phyloP scores from a whole-genome alignment of 2,797 vertebrate species.

The Parambassis ranga region DNA sequence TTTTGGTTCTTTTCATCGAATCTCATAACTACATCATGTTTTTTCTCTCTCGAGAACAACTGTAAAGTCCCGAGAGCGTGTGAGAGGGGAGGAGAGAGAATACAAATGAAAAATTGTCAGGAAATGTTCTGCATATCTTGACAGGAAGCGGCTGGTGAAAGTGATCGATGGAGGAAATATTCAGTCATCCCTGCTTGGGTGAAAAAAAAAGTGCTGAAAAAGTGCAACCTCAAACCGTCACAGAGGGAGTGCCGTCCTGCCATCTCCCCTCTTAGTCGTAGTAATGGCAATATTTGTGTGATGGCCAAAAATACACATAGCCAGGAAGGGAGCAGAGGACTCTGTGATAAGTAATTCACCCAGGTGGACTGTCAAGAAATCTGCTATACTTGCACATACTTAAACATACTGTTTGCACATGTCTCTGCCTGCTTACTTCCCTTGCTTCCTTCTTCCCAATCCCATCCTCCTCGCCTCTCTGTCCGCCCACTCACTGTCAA shows the following conservation, averaged over 20 bases:
- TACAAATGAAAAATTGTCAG: background rate
- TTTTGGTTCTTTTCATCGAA: background rate
- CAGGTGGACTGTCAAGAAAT: background rate
- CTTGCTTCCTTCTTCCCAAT: conserved; percentile 14
- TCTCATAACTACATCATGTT: no score
- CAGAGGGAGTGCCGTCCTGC: no score
- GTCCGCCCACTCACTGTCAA: conserved; percentile 30
- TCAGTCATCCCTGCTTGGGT: background rate
- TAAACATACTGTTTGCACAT: background rate
- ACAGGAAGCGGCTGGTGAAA: background rate
- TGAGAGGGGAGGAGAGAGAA: background rate
- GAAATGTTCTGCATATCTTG: background rate
- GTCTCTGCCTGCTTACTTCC: conserved; percentile 2
- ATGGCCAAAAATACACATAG: no score
- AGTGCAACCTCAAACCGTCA: background rate
- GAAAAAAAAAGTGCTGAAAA: background rate
- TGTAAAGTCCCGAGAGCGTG: no score
- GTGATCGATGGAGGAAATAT: conserved; percentile 19
- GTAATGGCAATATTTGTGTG: no score
- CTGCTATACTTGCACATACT: background rate
- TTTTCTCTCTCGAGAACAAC: background rate
- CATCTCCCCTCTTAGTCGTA: no score
- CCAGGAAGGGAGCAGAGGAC: no score
- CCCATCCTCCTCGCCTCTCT: conserved; percentile 23
- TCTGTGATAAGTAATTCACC: background rate